Conservation (phyloP, 2,113 vertebrate species). For the Uria lomvia region DNA sequence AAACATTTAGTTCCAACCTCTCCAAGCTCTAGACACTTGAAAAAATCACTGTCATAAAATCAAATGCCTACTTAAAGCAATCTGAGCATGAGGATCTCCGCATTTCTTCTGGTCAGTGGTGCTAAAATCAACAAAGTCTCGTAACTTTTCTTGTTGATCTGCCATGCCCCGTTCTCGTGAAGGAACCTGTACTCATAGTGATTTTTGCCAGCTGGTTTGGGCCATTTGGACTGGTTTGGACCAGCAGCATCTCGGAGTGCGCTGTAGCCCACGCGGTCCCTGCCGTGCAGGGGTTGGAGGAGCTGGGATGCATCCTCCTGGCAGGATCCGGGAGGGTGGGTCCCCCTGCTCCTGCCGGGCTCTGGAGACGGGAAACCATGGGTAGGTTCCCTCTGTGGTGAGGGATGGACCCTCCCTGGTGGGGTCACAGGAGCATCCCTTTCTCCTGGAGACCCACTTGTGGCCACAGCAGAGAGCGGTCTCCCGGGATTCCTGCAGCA, state of each 20-base stretch:
- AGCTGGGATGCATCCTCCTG: accelerated
- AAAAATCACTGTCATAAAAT: not conserved
- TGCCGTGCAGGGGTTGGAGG: accelerated
- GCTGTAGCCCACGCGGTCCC: accelerated
- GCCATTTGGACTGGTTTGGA: not conserved
- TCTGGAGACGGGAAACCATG: not conserved
- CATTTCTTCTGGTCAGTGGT: not conserved
- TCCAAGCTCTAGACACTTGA: not conserved
- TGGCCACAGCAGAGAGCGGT: not conserved
- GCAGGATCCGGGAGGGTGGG: not conserved
- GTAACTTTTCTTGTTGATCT: no score
- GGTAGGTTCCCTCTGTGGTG: not conserved
- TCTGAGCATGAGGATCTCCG: not conserved
- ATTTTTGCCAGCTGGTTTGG: not conserved
- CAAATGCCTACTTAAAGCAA: not conserved
- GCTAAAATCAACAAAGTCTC: not conserved
- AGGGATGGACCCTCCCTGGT: not conserved
- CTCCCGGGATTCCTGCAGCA: not conserved
- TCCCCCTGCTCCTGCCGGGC: accelerated
- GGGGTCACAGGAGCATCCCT: not conserved
- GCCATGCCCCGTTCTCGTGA: accelerated
- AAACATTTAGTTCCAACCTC: not conserved
- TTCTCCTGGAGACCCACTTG: not conserved
- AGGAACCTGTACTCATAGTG: not conserved
- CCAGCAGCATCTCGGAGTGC: not conserved